Base-by-base conservation (phyloP, 2,113 vertebrate species). In the Rousettus leschenaultii region DNA sequence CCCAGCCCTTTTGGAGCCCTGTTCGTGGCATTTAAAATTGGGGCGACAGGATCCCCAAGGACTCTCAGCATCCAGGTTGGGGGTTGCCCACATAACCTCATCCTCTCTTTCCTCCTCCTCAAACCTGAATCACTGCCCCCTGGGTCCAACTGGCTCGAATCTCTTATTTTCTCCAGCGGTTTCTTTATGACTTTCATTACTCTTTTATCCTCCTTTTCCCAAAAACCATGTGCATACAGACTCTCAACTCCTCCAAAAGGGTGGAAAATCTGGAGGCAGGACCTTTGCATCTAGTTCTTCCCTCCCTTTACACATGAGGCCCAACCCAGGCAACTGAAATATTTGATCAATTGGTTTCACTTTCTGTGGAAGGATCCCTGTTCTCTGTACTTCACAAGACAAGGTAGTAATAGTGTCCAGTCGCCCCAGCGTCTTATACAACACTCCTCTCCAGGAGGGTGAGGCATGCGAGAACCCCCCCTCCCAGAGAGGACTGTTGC, bases 311-410 rank as follows among this genome's bases (percentile, higher is more conserved):
- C 0, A 30, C 6, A 4, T 7, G 19, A 61, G 5, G 18, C 84
- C 57, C 21, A n/a, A 86, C 10, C 6, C 10, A 16, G 24, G 51
- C n/a, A 19, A 35, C 43, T 26, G 40, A 30, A 51, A 2, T 40
- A 48, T 40, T 78, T 51, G 24, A 14, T 28, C 26, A 4, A 24
- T 30, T 14, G 57, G n/a, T 55, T 57, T 48, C 61, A 21, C 91
- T 95, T 95, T 45, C 66, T 94, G 15, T 8, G 22, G 57, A 79
- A 82, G 77, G 74, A 51, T 26, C 53, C 38, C 26, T 73, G 71
- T 61, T 19, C 75, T 80, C 43, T 85, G 70, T 30, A 89, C 38
- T 94, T 93, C 59, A 48, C 63, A 51, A 94, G 83, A 95, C 45
- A 91, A 91, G 55, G 78, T 73, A 94, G 79, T 86, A 87, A 83